These are phyloP conservation scores for Gyrodactylus bullatarudis DNA, from an alignment of 1,140 invertebrate genomes.

Conservation along the genomic window DNA sequence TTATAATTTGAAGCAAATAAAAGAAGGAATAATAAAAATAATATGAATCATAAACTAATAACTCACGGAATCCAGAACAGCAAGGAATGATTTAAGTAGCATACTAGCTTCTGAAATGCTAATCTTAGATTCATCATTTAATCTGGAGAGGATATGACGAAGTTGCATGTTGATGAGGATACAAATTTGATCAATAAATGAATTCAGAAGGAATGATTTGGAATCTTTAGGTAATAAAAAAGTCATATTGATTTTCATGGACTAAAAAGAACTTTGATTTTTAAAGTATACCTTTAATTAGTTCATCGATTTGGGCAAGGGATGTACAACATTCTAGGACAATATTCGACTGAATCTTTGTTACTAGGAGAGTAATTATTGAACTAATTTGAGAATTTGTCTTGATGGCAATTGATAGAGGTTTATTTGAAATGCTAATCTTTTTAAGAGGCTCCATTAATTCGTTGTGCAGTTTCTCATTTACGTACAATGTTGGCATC, in stretches of 20 bases:
- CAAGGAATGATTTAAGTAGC: not conserved
- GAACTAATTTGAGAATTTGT: not conserved
- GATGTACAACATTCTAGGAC: not conserved
- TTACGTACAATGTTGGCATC: not conserved
- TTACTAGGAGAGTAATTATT: not conserved
- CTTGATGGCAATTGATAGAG: not conserved
- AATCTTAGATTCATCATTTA: not conserved
- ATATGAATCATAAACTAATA: too few species aligned
- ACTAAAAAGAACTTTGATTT: not conserved
- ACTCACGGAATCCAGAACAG: not conserved
- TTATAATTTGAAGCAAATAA: not conserved
- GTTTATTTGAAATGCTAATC: not conserved
- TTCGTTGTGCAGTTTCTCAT: not conserved
- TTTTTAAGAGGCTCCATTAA: not conserved
- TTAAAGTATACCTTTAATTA: not conserved
- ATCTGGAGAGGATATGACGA: not conserved
- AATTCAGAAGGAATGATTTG: not conserved
- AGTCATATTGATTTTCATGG: not conserved
- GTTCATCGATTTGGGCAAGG: not conserved
- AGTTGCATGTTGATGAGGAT: not conserved
- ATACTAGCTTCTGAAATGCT: not conserved
- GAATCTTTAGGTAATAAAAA: too few species aligned
- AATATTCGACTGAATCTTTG: not conserved
- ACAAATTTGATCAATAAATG: not conserved
- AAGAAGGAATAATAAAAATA: not conserved